phyloP scores from a whole-genome alignment of 2,797 vertebrate species.

The Phalanger gymnotis region DNA sequence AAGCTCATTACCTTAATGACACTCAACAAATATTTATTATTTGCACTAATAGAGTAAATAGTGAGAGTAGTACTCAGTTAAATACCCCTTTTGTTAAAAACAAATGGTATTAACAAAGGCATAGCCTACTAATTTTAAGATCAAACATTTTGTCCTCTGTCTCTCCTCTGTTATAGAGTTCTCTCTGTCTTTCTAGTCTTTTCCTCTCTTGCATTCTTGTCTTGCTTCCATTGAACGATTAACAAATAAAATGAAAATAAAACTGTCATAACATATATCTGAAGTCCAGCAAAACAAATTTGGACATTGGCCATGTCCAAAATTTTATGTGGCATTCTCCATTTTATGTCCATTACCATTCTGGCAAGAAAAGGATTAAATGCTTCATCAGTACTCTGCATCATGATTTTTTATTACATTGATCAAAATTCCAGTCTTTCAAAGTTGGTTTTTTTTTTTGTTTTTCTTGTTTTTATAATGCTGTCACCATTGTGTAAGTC shows the following conservation, averaged over 20 bases:
- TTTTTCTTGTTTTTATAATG: not conserved
- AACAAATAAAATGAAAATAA: not conserved
- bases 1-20: slow-evolving; percentile 25
- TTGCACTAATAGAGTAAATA: not conserved
- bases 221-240: not conserved
- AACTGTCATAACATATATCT: not conserved
- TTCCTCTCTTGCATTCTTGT: not conserved
- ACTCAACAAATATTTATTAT: not conserved
- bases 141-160: not conserved
- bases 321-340: not conserved
- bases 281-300: not conserved
- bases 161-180: not conserved
- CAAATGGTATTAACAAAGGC: not conserved
- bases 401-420: not conserved
- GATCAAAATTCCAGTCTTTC: not conserved
- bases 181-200: not conserved
- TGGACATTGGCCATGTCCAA: not conserved
- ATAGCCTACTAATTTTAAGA: not conserved
- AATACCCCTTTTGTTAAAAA: not conserved
- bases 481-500: not conserved
- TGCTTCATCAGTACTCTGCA: not conserved
- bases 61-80: not conserved
- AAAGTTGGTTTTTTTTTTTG: not conserved
- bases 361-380: not conserved
- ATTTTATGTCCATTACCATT: not conserved